Percentiles rank a stretch among this genome's conserved stretches.
phyloP scores from a whole-genome alignment of 2,113 vertebrate species.

The Pterocles burchelli region DNA sequence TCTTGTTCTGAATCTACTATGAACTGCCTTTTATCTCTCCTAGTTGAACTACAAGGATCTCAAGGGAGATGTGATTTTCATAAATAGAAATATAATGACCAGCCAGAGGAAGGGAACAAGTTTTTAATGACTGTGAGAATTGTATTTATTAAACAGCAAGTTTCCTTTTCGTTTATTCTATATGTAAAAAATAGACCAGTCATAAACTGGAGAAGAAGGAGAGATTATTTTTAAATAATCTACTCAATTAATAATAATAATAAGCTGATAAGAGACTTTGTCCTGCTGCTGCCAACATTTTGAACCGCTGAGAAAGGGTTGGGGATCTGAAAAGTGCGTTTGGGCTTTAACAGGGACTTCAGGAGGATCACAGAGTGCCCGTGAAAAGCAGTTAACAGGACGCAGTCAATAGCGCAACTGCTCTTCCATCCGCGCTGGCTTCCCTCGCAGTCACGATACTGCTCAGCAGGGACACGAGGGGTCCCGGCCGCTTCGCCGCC shows the following conservation, averaged over 20 bases:
- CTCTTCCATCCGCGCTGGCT: neutral
- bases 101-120: slow-evolving; percentile 67
- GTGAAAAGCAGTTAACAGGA: neutral
- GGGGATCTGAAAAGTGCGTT: neutral
- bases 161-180: neutral
- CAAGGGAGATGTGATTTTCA: slow-evolving; percentile 74
- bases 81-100: slow-evolving; percentile 73
- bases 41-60: slow-evolving; percentile 65
- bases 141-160: neutral
- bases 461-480: fast-evolving
- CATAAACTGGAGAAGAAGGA: neutral
- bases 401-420: neutral
- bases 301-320: neutral
- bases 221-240: neutral
- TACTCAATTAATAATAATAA: neutral
- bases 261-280: neutral
- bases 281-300: neutral
- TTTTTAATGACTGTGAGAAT: slow-evolving; percentile 60
- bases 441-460: fast-evolving
- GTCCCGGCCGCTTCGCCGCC: neutral
- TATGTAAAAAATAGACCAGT: neutral
- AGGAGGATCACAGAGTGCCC: neutral
- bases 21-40: slow-evolving; percentile 75
- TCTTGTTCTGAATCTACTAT: slow-evolving; percentile 56
- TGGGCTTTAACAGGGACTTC: neutral